Percentiles rank a stretch among this genome's conserved stretches.
These are phyloP conservation scores for Carassius gibelio DNA, from an alignment of 2,113 vertebrate genomes.

Conservation along the genomic window DNA sequence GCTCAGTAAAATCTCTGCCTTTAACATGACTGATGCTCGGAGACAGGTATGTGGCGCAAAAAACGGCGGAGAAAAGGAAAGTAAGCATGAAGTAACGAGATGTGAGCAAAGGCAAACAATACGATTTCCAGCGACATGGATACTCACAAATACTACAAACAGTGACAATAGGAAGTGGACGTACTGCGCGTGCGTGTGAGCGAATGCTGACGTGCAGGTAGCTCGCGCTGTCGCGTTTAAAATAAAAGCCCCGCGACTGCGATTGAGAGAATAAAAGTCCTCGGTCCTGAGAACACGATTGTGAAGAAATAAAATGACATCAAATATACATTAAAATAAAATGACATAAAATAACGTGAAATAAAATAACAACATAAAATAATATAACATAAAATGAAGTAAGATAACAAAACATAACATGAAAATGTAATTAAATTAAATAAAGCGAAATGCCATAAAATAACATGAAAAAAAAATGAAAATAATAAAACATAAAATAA, in stretches of 20 bases:
- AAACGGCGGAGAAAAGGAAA: slow-evolving; percentile 44
- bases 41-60: slow-evolving; percentile 43
- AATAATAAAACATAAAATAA: too few species aligned
- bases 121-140: slow-evolving; percentile 9
- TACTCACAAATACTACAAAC: neutral
- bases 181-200: slow-evolving; percentile 6
- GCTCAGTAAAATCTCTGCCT: slow-evolving; percentile 33
- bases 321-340: too few species aligned
- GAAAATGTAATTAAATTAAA: too few species aligned
- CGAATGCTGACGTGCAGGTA: slow-evolving; percentile 21
- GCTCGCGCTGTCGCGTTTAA: neutral
- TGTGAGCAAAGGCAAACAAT: neutral
- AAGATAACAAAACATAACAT: too few species aligned
- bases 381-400: too few species aligned
- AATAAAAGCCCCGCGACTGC: neutral
- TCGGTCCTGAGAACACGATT: too few species aligned
- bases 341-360: neutral
- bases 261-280: neutral
- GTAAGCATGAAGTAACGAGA: slow-evolving; percentile 50
- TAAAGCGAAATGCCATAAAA: neutral
- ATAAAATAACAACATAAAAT: too few species aligned
- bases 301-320: neutral
- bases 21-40: slow-evolving; percentile 47
- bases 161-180: slow-evolving; percentile 35
- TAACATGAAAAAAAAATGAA: neutral